Evolutionary conservation across 2,113 vertebrate species (phyloP).

Genomic region (Strix aluco): DNA sequence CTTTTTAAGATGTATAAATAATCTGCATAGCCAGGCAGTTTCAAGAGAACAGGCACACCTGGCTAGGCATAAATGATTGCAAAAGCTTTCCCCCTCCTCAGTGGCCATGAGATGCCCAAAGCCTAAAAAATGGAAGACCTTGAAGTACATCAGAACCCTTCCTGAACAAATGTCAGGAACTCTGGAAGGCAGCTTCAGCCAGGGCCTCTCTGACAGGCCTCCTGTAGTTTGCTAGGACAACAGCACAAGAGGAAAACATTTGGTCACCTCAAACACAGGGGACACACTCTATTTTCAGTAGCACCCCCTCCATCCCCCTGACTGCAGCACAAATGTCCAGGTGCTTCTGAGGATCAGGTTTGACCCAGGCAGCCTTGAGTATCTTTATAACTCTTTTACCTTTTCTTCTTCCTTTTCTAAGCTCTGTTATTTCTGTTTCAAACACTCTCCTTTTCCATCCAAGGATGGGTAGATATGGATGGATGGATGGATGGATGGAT

Average conservation of each 20-base stretch:
- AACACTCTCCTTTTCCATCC: not conserved
- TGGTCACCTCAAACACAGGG: not conserved
- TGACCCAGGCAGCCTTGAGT: not conserved
- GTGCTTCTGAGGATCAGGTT: not conserved
- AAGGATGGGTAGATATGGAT: not conserved
- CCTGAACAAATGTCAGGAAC: not conserved
- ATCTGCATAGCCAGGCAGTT: not conserved
- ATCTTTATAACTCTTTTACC: not conserved
- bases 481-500: not conserved
- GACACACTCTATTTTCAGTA: not conserved
- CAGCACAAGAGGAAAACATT: not conserved
- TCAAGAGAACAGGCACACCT: not conserved
- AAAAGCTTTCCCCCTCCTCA: not conserved
- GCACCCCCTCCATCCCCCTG: not conserved
- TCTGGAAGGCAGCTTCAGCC: not conserved
- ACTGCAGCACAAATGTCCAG: not conserved
- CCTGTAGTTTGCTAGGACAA: not conserved
- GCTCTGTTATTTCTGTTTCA: not conserved
- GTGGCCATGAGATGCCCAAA: not conserved
- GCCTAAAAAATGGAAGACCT: not conserved
- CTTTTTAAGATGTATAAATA: not conserved
- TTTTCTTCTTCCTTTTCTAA: not conserved
- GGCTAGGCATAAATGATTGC: not conserved
- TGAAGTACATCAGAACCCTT: not conserved
- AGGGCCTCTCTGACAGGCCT: not conserved